Evolutionary conservation across 2,797 vertebrate genomes (phyloP), one percentile per base, ranked within the genome.

Genomic region (Nothura maculosa): DNA sequence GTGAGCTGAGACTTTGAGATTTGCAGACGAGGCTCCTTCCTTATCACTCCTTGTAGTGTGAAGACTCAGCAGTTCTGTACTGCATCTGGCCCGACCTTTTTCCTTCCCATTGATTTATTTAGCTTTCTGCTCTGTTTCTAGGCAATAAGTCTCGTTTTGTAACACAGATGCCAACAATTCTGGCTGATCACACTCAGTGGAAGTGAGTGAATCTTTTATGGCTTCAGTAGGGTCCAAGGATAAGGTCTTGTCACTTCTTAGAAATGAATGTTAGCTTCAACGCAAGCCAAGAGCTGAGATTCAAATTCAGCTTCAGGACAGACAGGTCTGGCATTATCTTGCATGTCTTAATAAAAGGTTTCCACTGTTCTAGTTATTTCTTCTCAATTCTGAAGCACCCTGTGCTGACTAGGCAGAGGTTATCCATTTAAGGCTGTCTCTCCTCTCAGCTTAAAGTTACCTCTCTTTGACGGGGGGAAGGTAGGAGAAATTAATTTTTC

Each of bases 401-500:
- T 64, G 38, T 91, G 94, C 95, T 96, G 96, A 96, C 91, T 92
- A 94, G 91, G 94, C 96, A 95, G 86, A 87, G 85, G 75, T 61
- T 94, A 93, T 95, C 94, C 58, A 92, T 96, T 93, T 95, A 94
- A 93, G 82, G 48, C 93, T 92, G 43, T 50, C 57, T 94, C 76
- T 86, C 60, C 64, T 87, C 91, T 75, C 83, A 90, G 83, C 47
- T 89, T 85, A 83, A 94, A 94, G 74, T 92, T 91, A 57, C 81
- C 61, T 62, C 70, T 84, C 92, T 96, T 93, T 93, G 92, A 93
- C 6, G 0, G 85, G 85, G 91, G 74, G 61, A 88, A 95, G 78
- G 94, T 42, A 93, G 21, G 78, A 95, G 27, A 96, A 95, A 96
- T 93, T 93, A 94, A 85, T 96, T 96, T 94, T 84, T 89, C 96